Evolutionary conservation across 2,888 invertebrate species (phyloP).

Genomic region (Venusia cambrica): DNA sequence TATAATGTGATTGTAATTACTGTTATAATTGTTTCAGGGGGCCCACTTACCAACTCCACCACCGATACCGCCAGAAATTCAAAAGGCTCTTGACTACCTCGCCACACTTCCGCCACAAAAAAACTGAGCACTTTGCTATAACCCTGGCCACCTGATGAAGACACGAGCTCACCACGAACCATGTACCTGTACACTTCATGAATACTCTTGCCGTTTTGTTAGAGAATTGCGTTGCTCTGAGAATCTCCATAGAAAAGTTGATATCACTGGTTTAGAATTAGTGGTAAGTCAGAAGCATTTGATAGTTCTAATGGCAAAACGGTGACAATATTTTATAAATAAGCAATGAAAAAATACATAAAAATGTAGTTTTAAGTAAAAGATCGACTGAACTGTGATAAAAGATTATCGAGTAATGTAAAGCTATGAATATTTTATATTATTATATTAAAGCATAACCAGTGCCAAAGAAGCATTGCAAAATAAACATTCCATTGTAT

Average conservation of each 20-base stretch:
- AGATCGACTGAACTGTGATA: slow-evolving; percentile 78
- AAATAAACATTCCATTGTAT: slow-evolving; percentile 40
- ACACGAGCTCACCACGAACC: slow-evolving; percentile 29
- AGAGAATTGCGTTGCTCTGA: slow-evolving; percentile 33
- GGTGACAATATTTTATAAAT: slow-evolving; percentile 44
- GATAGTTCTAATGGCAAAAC: slow-evolving; percentile 47
- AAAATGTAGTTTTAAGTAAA: slow-evolving; percentile 43
- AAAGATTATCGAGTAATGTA: slow-evolving; percentile 49
- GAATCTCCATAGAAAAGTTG: too few species aligned
- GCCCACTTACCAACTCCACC: slow-evolving; percentile 88
- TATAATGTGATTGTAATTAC: neutral
- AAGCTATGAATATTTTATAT: slow-evolving; percentile 52
- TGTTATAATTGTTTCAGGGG: slow-evolving; percentile 66
- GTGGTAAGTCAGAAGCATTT: slow-evolving; percentile 13
- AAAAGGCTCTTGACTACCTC: slow-evolving; percentile 86
- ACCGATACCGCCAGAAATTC: slow-evolving; percentile 88
- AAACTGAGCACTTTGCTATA: slow-evolving; percentile 36
- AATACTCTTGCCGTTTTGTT: slow-evolving; percentile 52
- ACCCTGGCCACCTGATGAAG: slow-evolving; percentile 10
- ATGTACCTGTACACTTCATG: slow-evolving; percentile 38
- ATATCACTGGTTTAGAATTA: too few species aligned
- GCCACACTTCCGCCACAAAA: slow-evolving; percentile 83
- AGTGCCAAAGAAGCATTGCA: slow-evolving; percentile 78
- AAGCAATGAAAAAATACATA: slow-evolving; percentile 66
- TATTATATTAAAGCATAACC: slow-evolving; percentile 66